Conservation (phyloP, 2,797 vertebrate genomes). For the Sebastes umbrosus region DNA sequence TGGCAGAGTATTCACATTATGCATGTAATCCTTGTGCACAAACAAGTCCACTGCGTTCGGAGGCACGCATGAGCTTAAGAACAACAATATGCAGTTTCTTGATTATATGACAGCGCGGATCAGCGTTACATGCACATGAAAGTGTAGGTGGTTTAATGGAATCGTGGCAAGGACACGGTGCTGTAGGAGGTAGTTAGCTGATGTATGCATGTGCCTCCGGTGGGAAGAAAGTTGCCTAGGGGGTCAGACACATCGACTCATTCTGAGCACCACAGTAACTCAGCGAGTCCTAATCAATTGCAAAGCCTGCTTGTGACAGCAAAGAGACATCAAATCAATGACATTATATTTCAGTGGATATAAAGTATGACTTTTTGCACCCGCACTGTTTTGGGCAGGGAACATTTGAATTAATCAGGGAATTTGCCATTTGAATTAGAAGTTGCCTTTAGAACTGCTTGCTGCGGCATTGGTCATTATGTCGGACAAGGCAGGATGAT, state of each 20-base stretch:
- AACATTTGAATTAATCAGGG: conserved; percentile 45
- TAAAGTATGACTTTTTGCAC: conserved; percentile 22
- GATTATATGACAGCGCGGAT: conserved; percentile 35
- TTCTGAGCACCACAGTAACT: conserved; percentile 47
- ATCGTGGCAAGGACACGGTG: conserved; percentile 3
- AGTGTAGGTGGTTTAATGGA: conserved; percentile 22
- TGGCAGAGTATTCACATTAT: conserved; percentile 42
- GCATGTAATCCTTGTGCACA: conserved; percentile 46
- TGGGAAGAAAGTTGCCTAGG: conserved; percentile 24
- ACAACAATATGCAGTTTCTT: conserved; percentile 24
- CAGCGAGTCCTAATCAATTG: conserved; percentile 57
- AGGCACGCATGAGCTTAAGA: conserved; percentile 33
- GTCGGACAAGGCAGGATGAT: conserved; percentile 44
- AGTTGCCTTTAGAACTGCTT: conserved; percentile 17
- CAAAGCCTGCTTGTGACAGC: conserved; percentile 50
- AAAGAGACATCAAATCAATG: conserved; percentile 60
- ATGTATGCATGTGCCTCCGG: conserved; percentile 41
- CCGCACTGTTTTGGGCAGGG: conserved; percentile 10
- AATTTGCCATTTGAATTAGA: conserved; percentile 44
- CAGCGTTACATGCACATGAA: conserved; percentile 9
- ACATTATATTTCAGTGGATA: conserved; percentile 47
- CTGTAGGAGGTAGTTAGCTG: conserved; percentile 30
- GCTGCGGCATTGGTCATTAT: conserved; percentile 17
- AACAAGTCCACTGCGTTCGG: conserved; percentile 1
- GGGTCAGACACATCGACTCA: conserved; percentile 50